phyloP scores from a whole-genome alignment of 2,113 vertebrate species.

The Lepus timidus region DNA sequence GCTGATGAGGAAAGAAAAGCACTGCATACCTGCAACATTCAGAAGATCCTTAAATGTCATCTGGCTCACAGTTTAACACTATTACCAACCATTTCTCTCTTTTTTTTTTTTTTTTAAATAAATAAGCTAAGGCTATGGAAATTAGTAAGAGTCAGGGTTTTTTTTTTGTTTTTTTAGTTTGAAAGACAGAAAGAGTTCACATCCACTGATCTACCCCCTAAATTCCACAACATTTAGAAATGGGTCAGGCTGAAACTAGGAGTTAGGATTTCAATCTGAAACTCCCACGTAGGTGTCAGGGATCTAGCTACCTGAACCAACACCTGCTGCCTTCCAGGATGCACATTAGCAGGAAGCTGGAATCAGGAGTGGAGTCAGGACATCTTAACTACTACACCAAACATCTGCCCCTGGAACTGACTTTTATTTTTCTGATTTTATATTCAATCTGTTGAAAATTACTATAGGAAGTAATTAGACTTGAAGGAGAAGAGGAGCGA shows the following conservation, averaged over 20 bases:
- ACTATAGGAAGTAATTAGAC: background rate
- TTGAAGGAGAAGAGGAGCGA: background rate
- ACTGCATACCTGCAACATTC: background rate
- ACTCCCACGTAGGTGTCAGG: no score
- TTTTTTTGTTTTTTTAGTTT: no score
- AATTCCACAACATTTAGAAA: no score
- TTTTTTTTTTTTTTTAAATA: background rate
- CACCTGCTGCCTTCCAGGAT: no score
- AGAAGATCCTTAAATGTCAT: background rate
- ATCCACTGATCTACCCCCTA: no score
- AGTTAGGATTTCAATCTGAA: no score
- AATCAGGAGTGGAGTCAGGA: no score
- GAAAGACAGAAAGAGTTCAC: no score
- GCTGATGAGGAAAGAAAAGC: background rate
- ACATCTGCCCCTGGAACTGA: background rate
- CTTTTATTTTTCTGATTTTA: slow-evolving; percentile 42
- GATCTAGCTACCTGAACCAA: no score
- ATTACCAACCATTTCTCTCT: background rate
- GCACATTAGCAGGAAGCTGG: no score
- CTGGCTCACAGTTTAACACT: background rate
- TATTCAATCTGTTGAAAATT: background rate
- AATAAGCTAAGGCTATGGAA: background rate
- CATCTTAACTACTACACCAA: no score
- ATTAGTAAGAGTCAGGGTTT: background rate
- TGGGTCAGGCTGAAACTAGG: no score